phyloP scores from a whole-genome alignment of 2,797 vertebrate genomes.

The Rhodeus uyekii region DNA sequence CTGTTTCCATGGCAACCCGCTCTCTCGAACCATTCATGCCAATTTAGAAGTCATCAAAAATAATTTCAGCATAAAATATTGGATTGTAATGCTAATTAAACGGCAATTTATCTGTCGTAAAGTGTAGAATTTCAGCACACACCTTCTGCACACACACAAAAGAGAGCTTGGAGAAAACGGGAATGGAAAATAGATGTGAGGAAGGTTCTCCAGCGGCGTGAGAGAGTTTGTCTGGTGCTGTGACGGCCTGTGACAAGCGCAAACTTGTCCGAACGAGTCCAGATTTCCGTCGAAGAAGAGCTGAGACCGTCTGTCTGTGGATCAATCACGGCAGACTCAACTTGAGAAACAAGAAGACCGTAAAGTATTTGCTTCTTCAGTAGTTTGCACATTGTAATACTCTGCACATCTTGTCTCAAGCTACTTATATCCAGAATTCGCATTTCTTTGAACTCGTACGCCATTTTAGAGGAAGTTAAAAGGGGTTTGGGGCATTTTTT shows the following conservation, averaged over 20 bases:
- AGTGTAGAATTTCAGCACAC: neutral
- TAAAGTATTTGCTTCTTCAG: neutral
- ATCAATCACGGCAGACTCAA: neutral
- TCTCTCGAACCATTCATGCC: conserved; percentile 18
- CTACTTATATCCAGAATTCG: neutral
- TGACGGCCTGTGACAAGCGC: conserved; percentile 73
- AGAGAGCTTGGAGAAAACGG: neutral
- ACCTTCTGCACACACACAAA: neutral
- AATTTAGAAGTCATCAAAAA: conserved; percentile 24
- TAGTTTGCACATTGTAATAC: neutral
- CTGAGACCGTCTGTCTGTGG: neutral
- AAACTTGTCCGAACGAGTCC: conserved; percentile 64
- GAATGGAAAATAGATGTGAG: neutral
- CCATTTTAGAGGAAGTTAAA: neutral
- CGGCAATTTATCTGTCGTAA: conserved; percentile 50
- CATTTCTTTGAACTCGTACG: neutral
- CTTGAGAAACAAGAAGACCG: neutral
- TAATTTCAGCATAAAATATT: conserved; percentile 55
- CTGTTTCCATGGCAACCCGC: conserved; percentile 46
- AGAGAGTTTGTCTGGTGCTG: conserved; percentile 42
- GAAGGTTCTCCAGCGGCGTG: neutral
- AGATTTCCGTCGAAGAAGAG: neutral
- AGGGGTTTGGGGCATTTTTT: neutral
- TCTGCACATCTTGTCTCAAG: neutral
- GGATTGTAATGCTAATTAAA: conserved; percentile 52